Evolutionary conservation across 2,113 vertebrate genomes (phyloP).

Genomic region (Cathartes aura): DNA sequence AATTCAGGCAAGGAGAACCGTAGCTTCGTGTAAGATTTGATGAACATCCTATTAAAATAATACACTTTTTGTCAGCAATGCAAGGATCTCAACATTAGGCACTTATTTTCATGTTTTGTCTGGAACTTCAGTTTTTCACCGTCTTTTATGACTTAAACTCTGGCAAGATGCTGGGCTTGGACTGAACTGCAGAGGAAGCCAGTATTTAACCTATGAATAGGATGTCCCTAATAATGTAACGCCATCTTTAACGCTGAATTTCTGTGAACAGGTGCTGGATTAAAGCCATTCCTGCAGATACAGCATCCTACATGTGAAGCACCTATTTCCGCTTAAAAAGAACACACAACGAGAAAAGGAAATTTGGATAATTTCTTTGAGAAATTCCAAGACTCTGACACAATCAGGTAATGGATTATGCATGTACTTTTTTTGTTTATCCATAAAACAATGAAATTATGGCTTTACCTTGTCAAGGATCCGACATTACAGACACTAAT

Average conservation of each 20-base stretch:
- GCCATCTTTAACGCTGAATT: neutral
- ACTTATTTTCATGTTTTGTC: neutral
- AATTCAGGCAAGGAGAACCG: neutral
- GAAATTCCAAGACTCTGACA: neutral
- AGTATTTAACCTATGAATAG: rapidly evolving
- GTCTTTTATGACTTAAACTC: neutral
- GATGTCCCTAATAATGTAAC: neutral
- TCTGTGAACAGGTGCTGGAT: neutral
- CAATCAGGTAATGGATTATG: neutral
- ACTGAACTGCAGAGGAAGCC: neutral
- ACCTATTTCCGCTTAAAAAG: neutral
- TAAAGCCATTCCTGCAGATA: neutral
- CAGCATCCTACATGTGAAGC: neutral
- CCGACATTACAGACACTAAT: neutral
- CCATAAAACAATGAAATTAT: neutral
- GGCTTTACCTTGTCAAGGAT: neutral
- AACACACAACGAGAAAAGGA: neutral
- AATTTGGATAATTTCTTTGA: neutral
- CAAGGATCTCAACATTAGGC: neutral
- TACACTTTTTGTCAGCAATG: neutral
- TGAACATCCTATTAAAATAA: neutral
- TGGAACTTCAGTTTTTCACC: neutral
- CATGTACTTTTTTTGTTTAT: neutral
- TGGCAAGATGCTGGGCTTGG: neutral
- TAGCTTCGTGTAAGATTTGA: neutral